Conservation (phyloP, 2,113 vertebrate species). For the Mixornis gularis region DNA sequence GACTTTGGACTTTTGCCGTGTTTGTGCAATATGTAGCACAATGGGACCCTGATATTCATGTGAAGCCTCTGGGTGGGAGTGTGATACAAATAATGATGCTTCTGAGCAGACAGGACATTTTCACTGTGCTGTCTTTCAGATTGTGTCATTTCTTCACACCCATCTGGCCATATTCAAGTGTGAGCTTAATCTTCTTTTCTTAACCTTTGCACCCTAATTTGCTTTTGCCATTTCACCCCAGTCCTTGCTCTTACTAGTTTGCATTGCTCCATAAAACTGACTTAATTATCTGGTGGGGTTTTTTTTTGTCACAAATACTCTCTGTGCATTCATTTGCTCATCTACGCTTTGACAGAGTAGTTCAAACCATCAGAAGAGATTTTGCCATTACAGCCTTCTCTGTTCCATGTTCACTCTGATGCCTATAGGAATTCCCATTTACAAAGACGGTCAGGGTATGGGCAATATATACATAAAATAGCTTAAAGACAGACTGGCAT, state of each 20-base stretch:
- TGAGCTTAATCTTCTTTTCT: background rate
- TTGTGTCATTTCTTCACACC: background rate
- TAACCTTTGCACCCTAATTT: background rate
- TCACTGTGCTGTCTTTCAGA: background rate
- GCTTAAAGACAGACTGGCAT: background rate
- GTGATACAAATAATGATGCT: background rate
- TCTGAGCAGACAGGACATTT: background rate
- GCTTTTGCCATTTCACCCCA: background rate
- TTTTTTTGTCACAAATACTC: background rate
- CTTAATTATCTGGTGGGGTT: background rate
- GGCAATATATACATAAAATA: background rate
- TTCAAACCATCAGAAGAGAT: background rate
- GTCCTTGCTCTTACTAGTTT: background rate
- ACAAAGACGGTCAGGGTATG: background rate
- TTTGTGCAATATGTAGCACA: background rate
- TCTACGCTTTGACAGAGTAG: background rate
- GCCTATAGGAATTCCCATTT: background rate
- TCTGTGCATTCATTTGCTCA: background rate
- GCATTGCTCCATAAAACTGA: background rate
- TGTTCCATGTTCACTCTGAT: background rate
- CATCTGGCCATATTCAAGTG: background rate
- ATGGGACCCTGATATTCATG: background rate
- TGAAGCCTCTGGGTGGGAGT: background rate
- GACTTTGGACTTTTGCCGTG: background rate
- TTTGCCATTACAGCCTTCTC: background rate